phyloP scores from a whole-genome alignment of 1,140 invertebrate genomes.

The Leptopilina boulardi region DNA sequence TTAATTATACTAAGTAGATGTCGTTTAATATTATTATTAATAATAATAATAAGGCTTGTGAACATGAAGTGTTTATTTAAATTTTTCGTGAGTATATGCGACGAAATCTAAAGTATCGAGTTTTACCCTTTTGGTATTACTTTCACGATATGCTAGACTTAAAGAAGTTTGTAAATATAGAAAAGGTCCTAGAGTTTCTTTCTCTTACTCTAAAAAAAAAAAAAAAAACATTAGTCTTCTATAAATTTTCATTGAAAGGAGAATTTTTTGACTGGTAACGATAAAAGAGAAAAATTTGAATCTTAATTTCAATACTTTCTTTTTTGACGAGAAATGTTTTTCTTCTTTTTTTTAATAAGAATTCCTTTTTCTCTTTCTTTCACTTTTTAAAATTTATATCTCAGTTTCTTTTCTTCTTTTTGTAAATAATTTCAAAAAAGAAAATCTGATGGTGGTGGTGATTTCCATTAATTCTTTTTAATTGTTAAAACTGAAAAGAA shows the following conservation, averaged over 20 bases:
- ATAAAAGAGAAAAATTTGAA: background rate
- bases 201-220: background rate
- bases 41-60: constrained; percentile 25
- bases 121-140: background rate
- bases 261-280: background rate
- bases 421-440: background rate
- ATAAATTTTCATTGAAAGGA: background rate
- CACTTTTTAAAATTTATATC: background rate
- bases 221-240: constrained; percentile 4
- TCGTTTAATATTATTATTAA: background rate
- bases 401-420: background rate
- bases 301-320: constrained; percentile 23
- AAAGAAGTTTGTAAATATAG: constrained; percentile 11
- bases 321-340: constrained; percentile 13
- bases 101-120: constrained; percentile 6
- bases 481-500: background rate
- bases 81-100: background rate
- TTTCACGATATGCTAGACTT: background rate
- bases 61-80: background rate
- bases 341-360: too few species aligned
- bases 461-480: background rate
- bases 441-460: constrained; percentile 32
- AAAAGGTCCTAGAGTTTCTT: constrained; percentile 3
- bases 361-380: constrained; percentile 4
- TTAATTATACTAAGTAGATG: background rate